Percentiles rank a stretch among this genome's conserved stretches.
Evolutionary conservation across 2,113 vertebrate species (phyloP).

Genomic region (Urocolius indicus): DNA sequence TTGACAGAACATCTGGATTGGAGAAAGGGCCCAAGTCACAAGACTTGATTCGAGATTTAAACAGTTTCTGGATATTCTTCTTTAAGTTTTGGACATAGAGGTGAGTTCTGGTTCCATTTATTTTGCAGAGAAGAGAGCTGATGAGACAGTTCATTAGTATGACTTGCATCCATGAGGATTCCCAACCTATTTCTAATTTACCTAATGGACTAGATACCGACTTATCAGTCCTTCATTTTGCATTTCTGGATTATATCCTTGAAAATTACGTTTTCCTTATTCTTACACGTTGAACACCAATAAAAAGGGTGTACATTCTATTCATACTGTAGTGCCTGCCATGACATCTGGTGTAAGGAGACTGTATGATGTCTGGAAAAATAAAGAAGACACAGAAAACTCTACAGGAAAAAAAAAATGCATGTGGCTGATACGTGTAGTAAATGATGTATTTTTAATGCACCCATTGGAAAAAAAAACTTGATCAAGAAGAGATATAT

Average conservation of each 20-base stretch:
- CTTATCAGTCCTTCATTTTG: background rate
- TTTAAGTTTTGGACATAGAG: background rate
- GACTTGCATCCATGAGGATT: background rate
- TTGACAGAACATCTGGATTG: background rate
- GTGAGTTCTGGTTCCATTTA: background rate
- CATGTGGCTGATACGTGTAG: background rate
- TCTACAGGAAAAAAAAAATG: rapidly evolving
- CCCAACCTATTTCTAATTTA: background rate
- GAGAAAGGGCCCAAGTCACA: background rate
- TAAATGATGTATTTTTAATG: background rate
- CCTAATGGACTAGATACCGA: background rate
- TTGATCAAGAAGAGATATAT: background rate
- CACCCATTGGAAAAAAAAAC: background rate
- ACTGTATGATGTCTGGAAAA: background rate
- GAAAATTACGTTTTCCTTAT: background rate
- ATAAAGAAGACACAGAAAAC: background rate
- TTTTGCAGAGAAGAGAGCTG: background rate
- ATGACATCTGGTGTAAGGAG: background rate
- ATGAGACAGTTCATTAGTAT: background rate
- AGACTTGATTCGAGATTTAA: background rate
- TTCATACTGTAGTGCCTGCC: background rate
- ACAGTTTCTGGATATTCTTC: background rate
- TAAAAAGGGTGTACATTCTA: background rate
- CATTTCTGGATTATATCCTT: background rate
- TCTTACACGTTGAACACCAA: background rate